Base-by-base conservation (phyloP, 1,140 invertebrate species). In the Ceratina australensis region DNA sequence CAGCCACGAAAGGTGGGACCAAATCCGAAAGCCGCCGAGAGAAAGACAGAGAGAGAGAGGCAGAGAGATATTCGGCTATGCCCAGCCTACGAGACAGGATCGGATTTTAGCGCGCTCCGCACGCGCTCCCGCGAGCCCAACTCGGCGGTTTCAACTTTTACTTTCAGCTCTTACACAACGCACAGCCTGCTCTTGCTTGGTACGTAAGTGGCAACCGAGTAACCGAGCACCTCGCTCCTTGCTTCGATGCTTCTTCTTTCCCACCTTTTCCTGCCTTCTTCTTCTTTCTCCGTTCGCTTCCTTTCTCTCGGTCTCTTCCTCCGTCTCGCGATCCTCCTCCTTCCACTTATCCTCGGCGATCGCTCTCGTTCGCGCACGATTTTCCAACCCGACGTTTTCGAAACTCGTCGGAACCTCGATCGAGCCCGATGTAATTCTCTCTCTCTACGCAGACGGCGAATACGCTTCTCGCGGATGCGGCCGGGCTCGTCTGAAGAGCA, bases 121-220 rank as follows among this genome's bases (percentile, higher is more conserved):
- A 87, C 89, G 87, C 87, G 87, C 85, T 82, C 78, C 73, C 84
- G 81, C 72, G 81, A 81, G 76, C 88, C 86, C 78, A 88, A 90
- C 87, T 91, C 90, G 88, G 87, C 89, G 86, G 89, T 92, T 91
- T 92, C 91, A 91, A 92, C 91, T 92, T 92, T 92, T 92, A 92
- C 91, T 92, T 92, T 92, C 90, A 90, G 90, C 89, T 91, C 91
- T 92, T 92, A 91, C 91, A 92, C 91, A 92, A 92, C 91, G 33
- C 33, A 76, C 85, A 78, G 83, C 80, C 79, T 82, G 79, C 88
- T 82, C 84, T 81, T 83, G 83, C 86, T 80, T 49, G 73, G 79
- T 83, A 88, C 87, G 85, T 88, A 85, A 82, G 82, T 63, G 82
- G 80, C 76, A 79, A 72, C 24, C 75, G 75, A 67, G 65, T 78